A percentile compares a stretch with the other conserved stretches of the same genome.
These are phyloP conservation scores for Melanerpes aurifrons DNA, from an alignment of 2,113 vertebrate species.

Conservation along the genomic window DNA sequence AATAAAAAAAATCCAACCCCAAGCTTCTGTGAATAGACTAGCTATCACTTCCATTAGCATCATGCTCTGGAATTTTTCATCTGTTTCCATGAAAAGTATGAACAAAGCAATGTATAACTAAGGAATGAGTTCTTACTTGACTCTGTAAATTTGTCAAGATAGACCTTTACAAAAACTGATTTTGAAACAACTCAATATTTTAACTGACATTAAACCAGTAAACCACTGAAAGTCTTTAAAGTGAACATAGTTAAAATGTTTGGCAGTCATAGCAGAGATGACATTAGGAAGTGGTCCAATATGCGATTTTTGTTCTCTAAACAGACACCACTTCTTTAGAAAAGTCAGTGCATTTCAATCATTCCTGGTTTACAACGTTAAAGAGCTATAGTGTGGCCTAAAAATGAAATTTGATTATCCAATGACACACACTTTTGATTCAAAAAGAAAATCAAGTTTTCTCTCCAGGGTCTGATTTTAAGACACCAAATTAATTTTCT, in stretches of 20 bases:
- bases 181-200: not conserved
- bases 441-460: not conserved
- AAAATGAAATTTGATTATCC: not conserved
- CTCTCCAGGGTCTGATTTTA: not conserved
- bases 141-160: not conserved
- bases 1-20: too few relatives aligned
- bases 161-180: not conserved
- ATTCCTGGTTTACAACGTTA: not conserved
- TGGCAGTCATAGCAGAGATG: not conserved
- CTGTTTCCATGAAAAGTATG: conserved; percentile 36
- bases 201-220: not conserved
- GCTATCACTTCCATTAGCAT: conserved; percentile 21
- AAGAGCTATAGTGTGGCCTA: not conserved
- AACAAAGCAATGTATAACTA: not conserved
- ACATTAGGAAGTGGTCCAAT: not conserved
- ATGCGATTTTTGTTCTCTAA: not conserved
- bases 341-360: not conserved
- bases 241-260: not conserved
- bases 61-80: conserved; percentile 43
- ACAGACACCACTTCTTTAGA: not conserved
- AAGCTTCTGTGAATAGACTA: conserved; percentile 64
- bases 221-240: not conserved
- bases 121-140: not conserved
- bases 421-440: not conserved
- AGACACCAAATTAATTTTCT: not conserved